phyloP scores from a whole-genome alignment of 2,113 vertebrate species.

The Elanoides forficatus region DNA sequence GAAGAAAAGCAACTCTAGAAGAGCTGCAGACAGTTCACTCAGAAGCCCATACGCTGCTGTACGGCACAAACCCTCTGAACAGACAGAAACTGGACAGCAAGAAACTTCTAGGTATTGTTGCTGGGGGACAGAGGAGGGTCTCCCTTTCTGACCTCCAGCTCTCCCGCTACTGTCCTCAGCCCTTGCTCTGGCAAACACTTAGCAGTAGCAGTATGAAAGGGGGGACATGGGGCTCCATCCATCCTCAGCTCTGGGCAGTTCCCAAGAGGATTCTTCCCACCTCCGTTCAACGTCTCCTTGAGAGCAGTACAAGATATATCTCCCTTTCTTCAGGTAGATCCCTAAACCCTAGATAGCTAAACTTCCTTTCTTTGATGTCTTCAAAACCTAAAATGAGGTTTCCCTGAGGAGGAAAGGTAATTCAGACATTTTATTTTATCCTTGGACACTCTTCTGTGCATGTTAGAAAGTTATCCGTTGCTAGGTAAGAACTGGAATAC shows the following conservation, averaged over 20 bases:
- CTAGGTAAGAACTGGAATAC: not conserved
- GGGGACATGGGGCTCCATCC: not conserved
- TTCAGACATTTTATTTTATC: not conserved
- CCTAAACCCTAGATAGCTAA: not conserved
- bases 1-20: constrained; percentile 93
- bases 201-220: not conserved
- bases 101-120: constrained; percentile 73
- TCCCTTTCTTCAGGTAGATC: not conserved
- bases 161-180: not conserved
- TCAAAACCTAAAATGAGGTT: not conserved
- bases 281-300: rapidly evolving
- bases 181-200: not conserved
- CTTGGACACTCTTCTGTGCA: not conserved
- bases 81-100: constrained; percentile 97
- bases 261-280: not conserved
- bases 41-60: constrained; percentile 88
- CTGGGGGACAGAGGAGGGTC: too few species aligned
- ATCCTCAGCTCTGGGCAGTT: not conserved
- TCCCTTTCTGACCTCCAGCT: not conserved
- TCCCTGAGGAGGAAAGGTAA: not conserved
- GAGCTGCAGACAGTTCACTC: constrained; percentile 95
- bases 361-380: not conserved
- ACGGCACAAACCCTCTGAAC: constrained; percentile 96
- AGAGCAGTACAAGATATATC: not conserved
- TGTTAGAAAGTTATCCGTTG: not conserved